Conservation (phyloP, 2,113 vertebrate genomes). For the Sander lucioperca region DNA sequence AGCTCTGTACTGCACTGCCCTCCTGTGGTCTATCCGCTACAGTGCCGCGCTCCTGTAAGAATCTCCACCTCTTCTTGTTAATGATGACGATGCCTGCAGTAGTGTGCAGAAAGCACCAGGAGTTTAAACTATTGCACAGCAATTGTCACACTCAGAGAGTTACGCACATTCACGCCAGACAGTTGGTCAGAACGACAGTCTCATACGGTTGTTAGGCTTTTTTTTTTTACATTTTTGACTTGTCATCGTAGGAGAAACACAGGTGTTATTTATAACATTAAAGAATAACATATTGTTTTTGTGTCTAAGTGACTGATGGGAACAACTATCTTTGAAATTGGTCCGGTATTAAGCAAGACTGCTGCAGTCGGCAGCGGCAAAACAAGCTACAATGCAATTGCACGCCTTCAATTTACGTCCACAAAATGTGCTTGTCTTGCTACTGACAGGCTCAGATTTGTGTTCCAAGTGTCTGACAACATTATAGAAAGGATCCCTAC, state of each 20-base stretch:
- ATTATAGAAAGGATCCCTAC: too few relatives aligned
- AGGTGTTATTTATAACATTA: background rate
- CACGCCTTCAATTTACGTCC: too few relatives aligned
- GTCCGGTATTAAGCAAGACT: too few relatives aligned
- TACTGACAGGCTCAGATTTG: too few relatives aligned
- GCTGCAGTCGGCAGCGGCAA: too few relatives aligned
- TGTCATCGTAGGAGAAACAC: background rate
- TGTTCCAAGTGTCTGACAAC: too few relatives aligned
- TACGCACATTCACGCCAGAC: background rate
- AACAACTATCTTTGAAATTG: too few relatives aligned
- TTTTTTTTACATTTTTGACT: background rate
- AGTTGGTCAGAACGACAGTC: background rate
- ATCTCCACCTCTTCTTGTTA: background rate
- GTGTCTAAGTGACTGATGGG: too few relatives aligned
- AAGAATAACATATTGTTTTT: too few relatives aligned
- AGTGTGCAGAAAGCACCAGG: background rate
- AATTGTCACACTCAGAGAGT: too few relatives aligned
- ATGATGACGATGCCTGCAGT: background rate
- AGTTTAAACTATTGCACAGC: background rate
- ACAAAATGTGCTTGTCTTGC: too few relatives aligned
- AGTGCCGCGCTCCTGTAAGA: constrained; percentile 21
- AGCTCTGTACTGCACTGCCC: constrained; percentile 48
- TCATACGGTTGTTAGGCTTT: background rate
- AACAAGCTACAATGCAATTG: too few relatives aligned
- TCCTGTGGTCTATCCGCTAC: constrained; percentile 3